Percentiles rank a stretch among this genome's conserved stretches.
phyloP scores from a whole-genome alignment of 1,140 invertebrate genomes.

The Acyrthosiphon pisum region DNA sequence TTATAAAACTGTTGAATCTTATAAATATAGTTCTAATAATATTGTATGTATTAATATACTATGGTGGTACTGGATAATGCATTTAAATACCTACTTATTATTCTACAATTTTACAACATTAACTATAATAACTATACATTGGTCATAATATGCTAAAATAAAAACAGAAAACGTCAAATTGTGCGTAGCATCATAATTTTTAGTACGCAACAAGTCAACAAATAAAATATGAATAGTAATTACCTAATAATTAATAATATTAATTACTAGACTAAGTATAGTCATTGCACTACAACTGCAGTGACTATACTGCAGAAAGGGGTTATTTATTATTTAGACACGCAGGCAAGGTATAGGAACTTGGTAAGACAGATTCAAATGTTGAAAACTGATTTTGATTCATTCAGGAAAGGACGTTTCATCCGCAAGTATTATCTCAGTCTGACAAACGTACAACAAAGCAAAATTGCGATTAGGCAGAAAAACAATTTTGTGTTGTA shows the following conservation, averaged over 20 bases:
- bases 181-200: not conserved
- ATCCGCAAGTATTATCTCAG: not conserved
- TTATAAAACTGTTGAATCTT: not conserved
- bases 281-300: not conserved
- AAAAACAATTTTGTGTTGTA: not conserved
- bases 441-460: not conserved
- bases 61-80: not conserved
- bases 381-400: not conserved
- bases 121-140: not conserved
- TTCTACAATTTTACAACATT: not conserved
- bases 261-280: not conserved
- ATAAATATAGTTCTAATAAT: not conserved
- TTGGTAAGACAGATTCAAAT: not conserved
- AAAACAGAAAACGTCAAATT: too few relatives aligned
- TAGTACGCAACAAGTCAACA: not conserved
- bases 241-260: not conserved
- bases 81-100: not conserved
- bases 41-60: not conserved
- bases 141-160: not conserved
- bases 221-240: not conserved
- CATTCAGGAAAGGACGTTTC: not conserved
- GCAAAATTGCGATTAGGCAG: not conserved
- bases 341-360: not conserved
- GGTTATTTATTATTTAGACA: not conserved
- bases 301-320: not conserved